Evolutionary conservation across 2,797 vertebrate genomes (phyloP).

Genomic region (Ptychadena robeensis): DNA sequence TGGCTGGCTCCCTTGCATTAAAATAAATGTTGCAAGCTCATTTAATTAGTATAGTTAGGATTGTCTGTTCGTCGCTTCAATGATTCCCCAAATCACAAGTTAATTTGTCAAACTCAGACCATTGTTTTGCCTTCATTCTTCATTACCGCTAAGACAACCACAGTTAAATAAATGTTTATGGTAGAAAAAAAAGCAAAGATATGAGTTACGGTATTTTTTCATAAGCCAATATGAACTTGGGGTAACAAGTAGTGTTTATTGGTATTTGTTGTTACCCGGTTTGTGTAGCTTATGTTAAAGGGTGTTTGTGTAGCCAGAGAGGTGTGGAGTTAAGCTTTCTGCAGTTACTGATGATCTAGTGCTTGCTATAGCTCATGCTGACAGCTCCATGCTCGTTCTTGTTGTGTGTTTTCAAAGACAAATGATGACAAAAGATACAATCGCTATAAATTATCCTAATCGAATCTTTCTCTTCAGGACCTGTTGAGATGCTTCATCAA

Average conservation of each 20-base stretch:
- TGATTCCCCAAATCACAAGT: constrained; percentile 88
- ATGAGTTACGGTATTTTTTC: constrained; percentile 82
- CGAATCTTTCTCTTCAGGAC: constrained; percentile 76
- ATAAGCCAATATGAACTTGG: constrained; percentile 73
- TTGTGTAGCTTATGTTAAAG: constrained; percentile 65
- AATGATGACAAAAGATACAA: constrained; percentile 80
- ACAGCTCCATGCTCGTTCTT: constrained; percentile 71
- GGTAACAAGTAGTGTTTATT: constrained; percentile 48
- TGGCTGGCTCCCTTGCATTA: constrained; percentile 87
- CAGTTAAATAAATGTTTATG: constrained; percentile 88
- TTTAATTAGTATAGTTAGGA: constrained; percentile 89
- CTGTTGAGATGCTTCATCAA: constrained; percentile 76
- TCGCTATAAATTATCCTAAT: constrained; percentile 80
- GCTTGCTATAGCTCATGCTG: constrained; percentile 72
- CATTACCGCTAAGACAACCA: constrained; percentile 83
- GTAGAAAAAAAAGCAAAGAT: constrained; percentile 80
- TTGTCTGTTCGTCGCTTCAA: constrained; percentile 84
- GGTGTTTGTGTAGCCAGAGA: constrained; percentile 72
- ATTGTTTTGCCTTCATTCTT: constrained; percentile 89
- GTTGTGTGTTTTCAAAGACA: constrained; percentile 77
- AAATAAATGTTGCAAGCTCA: constrained; percentile 88
- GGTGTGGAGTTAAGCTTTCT: constrained; percentile 70
- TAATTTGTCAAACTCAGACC: constrained; percentile 89
- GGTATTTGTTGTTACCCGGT: background rate
- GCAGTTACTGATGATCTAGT: constrained; percentile 71